These are phyloP conservation scores for Lytechinus variegatus DNA, from an alignment of 35 echinoderm and acorn worm genomes.

Conservation along the genomic window DNA sequence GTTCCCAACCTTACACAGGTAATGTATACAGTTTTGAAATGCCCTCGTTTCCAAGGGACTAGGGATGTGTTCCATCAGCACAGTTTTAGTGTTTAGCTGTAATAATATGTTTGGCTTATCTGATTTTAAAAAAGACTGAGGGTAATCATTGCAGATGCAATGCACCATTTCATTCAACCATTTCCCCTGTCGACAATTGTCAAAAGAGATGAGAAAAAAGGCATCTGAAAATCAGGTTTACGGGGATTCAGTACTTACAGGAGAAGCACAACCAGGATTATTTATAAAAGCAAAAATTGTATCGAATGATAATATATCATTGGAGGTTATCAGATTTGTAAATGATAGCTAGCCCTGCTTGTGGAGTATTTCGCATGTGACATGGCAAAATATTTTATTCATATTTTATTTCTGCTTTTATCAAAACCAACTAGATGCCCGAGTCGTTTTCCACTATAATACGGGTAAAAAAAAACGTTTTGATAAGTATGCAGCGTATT, in stretches of 20 bases:
- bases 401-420: too few species aligned
- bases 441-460: too few species aligned
- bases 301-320: too few species aligned
- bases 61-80: not conserved
- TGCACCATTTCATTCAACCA: not conserved
- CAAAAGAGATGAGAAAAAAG: not conserved
- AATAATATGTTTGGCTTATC: not conserved
- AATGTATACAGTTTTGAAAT: not conserved
- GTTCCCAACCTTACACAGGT: too few species aligned
- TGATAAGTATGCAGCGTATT: too few species aligned
- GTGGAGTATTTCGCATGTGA: too few species aligned
- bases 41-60: not conserved
- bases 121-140: not conserved
- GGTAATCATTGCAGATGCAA: not conserved
- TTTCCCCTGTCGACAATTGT: not conserved
- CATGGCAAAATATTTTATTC: too few species aligned
- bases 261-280: not conserved
- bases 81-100: not conserved
- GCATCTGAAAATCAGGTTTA: not conserved
- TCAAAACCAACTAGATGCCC: too few species aligned
- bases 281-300: not conserved
- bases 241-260: not conserved
- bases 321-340: too few species aligned
- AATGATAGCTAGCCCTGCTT: too few species aligned
- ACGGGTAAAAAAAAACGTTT: too few species aligned